These are phyloP conservation scores for Ctenoplectra terminalis DNA, from an alignment of 1,140 invertebrate species.

Conservation along the genomic window DNA sequence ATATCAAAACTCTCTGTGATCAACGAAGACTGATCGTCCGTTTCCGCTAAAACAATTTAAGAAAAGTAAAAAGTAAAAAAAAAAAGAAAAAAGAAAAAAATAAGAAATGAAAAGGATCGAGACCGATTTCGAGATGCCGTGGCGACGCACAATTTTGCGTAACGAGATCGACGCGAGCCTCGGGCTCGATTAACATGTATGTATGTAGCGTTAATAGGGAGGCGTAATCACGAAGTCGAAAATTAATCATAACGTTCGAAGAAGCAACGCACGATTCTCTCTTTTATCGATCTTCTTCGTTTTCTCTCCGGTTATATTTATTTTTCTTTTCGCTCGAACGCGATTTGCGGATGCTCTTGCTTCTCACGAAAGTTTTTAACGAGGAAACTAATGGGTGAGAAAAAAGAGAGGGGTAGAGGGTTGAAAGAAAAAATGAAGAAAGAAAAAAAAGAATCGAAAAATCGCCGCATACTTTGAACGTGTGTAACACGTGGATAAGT, in stretches of 20 bases:
- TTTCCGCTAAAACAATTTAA: constrained; percentile 61
- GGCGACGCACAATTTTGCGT: constrained; percentile 12
- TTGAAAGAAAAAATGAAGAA: neutral
- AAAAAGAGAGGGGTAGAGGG: neutral
- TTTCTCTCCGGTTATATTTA: neutral
- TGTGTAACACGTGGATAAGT: neutral
- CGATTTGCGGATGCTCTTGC: neutral
- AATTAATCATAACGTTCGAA: neutral
- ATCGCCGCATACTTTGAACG: constrained; percentile 1
- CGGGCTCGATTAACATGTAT: neutral
- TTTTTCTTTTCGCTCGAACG: neutral
- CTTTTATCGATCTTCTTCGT: constrained; percentile 6
- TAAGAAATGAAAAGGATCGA: neutral
- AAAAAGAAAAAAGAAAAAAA: neutral
- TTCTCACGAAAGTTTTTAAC: neutral
- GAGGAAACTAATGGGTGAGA: neutral
- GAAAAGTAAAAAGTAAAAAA: neutral
- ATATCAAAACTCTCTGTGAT: constrained; percentile 82
- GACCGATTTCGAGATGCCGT: constrained; percentile 9
- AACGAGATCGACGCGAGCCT: neutral
- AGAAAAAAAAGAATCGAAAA: neutral
- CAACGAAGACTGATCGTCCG: constrained; percentile 79
- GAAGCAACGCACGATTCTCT: neutral
- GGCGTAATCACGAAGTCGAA: neutral
- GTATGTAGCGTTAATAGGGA: neutral